Conservation (phyloP, 2,113 vertebrate species). For the Deroptyus accipitrinus region DNA sequence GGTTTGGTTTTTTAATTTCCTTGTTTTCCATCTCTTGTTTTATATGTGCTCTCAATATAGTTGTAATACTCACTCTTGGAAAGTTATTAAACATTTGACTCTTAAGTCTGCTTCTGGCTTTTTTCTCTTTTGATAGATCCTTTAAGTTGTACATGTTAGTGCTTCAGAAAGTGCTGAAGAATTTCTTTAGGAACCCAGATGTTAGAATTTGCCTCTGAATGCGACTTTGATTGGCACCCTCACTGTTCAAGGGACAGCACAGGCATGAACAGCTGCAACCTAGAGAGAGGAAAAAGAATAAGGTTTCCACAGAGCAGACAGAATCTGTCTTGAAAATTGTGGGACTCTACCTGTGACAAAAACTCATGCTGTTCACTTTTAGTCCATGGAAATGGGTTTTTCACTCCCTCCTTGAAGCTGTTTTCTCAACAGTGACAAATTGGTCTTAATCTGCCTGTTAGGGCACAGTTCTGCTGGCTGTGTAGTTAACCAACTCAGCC, state of each 20-base stretch:
- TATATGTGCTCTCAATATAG: constrained; percentile 61
- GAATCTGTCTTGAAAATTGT: not conserved
- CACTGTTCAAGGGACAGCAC: not conserved
- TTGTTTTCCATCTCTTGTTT: constrained; percentile 62
- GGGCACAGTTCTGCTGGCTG: not conserved
- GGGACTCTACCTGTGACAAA: not conserved
- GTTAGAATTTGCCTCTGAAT: not conserved
- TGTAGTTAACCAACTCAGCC: not conserved
- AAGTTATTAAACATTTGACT: constrained; percentile 76
- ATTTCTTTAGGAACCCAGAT: not conserved
- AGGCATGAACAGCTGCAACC: not conserved
- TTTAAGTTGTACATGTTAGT: not conserved
- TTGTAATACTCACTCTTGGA: constrained; percentile 50
- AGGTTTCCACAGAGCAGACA: not conserved
- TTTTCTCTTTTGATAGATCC: not conserved
- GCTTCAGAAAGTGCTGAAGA: not conserved
- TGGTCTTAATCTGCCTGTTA: not conserved
- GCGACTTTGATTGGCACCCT: not conserved
- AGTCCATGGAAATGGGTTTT: not conserved
- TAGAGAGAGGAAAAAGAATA: not conserved
- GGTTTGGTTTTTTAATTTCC: constrained; percentile 20
- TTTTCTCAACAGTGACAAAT: not conserved
- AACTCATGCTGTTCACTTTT: not conserved
- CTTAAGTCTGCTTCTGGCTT: constrained; percentile 50
- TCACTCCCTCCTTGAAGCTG: not conserved